phyloP scores from a whole-genome alignment of 2,797 vertebrate species.

The Phoebastria nigripes region DNA sequence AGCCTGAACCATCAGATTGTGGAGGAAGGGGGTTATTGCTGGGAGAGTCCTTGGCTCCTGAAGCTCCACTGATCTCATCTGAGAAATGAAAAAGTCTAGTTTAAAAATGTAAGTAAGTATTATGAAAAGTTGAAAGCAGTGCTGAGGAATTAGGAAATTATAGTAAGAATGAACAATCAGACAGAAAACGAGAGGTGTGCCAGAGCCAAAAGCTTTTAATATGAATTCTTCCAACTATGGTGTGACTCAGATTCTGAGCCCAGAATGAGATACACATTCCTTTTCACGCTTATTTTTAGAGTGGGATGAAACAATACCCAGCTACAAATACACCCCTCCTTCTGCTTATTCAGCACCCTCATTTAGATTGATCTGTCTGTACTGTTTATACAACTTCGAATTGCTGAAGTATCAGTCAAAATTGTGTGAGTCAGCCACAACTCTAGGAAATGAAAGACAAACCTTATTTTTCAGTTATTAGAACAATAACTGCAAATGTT shows the following conservation, averaged over 20 bases:
- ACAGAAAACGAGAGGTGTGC: neutral
- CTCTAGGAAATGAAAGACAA: conserved; percentile 7
- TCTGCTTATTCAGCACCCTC: conserved; percentile 43
- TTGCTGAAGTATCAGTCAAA: conserved; percentile 27
- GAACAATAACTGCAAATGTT: neutral
- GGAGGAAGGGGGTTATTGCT: neutral
- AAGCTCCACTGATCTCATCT: neutral
- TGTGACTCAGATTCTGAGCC: neutral
- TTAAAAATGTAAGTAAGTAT: neutral
- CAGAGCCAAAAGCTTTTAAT: neutral
- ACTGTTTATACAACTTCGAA: conserved; percentile 20
- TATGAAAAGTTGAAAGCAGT: neutral
- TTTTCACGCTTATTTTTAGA: conserved; percentile 42
- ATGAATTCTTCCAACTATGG: neutral
- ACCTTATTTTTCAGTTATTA: neutral
- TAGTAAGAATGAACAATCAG: neutral
- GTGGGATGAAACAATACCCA: neutral
- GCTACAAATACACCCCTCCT: neutral
- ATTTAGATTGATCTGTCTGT: neutral
- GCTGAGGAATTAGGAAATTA: neutral
- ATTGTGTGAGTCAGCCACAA: conserved; percentile 20
- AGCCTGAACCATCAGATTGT: neutral
- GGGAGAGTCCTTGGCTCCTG: neutral
- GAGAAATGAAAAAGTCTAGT: neutral
- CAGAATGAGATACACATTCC: neutral